Evolutionary conservation across 2,888 invertebrate genomes (phyloP), one percentile per base, ranked within the genome.

Genomic region (Ametastegia equiseti): DNA sequence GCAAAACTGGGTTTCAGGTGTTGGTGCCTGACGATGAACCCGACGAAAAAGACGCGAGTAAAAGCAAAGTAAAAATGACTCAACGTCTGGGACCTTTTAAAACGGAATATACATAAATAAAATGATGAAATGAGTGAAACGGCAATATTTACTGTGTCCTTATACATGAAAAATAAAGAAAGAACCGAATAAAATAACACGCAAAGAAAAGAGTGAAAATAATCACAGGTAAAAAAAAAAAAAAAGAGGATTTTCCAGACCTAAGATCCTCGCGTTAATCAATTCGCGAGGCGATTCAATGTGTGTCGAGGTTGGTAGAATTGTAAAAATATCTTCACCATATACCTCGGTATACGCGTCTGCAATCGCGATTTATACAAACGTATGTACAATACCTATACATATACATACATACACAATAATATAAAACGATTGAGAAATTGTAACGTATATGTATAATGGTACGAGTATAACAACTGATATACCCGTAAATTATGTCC

Each of bases 21-120:
- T 63, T n/a, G 33, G 23, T 27, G 33, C 33, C 33, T 63, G n/a
- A n/a, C 30, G 36, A 33, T 7, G 36, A 42, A 69, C 9, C 9
- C n/a, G 13, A 63, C 3, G 9, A 19, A 11, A 1, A 39, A 7
- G 67, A 11, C 15, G 23, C 57, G 9, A 19, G 30, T n/a, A n/a
- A 13, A 33, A 63, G 63, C 13, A 63, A n/a, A 39, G 36, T 5
- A 23, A 30, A 57, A 54, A 57, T 77, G 77, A 77, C 57, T 77
- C 77, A 77, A 77, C 77, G 77, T 77, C 77, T 77, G 57, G 19
- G 77, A 77, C 57, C 57, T 73, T 57, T 77, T 39, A 30, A 77
- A 77, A 42, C 15, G 5, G 39, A 19, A 39, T 69, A 69, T 69
- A 13, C 19, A 57, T 57, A 65, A 13, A 5, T 15, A 47, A 73